phyloP scores from a whole-genome alignment of 2,113 vertebrate species.

The Siniperca knerii region DNA sequence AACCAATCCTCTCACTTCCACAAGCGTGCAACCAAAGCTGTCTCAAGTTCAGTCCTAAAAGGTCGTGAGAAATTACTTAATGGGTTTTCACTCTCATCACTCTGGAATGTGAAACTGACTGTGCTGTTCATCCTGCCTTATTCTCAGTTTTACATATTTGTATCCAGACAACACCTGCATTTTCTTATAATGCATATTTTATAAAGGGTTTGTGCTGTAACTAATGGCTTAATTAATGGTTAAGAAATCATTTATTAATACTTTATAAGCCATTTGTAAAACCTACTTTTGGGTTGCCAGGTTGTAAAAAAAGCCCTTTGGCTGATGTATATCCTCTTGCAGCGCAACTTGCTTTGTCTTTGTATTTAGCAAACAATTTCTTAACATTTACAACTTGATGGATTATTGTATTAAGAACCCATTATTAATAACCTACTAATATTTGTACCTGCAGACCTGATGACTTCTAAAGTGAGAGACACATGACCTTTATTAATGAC shows the following conservation, averaged over 20 bases:
- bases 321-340: not conserved
- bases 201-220: not conserved
- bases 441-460: too few relatives aligned
- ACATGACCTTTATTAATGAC: too few relatives aligned
- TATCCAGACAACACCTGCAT: not conserved
- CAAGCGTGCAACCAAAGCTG: conserved; percentile 38
- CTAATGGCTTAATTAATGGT: not conserved
- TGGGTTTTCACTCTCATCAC: conserved; percentile 22
- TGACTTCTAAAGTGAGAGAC: too few relatives aligned
- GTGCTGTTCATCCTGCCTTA: not conserved
- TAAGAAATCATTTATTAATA: not conserved
- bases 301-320: not conserved
- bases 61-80: conserved; percentile 27
- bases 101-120: not conserved
- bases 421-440: too few relatives aligned
- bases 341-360: not conserved
- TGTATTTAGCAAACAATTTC: not conserved
- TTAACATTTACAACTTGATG: too few relatives aligned
- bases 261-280: not conserved
- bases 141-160: not conserved
- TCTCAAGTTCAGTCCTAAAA: conserved; percentile 10
- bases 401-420: too few relatives aligned
- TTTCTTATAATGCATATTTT: not conserved
- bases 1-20: conserved; percentile 45
- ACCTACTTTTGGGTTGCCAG: not conserved